A percentile compares a stretch with the other conserved stretches of the same genome.
These are phyloP conservation scores for Squalus acanthias DNA, from an alignment of 2,797 vertebrate species.

Conservation along the genomic window DNA sequence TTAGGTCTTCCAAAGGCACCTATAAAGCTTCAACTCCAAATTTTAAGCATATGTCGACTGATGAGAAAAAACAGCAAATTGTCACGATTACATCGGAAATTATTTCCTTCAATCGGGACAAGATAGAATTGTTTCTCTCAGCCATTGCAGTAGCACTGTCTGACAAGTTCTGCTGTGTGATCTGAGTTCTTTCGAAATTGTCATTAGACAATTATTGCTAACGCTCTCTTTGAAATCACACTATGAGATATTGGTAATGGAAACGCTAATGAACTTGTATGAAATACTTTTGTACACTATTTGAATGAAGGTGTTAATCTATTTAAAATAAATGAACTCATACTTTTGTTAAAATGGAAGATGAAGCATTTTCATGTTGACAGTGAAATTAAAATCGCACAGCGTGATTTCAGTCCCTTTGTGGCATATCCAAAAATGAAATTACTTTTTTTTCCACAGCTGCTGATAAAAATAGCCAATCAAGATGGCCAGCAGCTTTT, in stretches of 20 bases:
- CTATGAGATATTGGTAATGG: not conserved
- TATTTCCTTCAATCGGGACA: not conserved
- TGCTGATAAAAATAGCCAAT: not conserved
- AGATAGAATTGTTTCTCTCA: not conserved
- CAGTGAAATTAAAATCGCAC: not conserved
- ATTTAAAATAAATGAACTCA: not conserved
- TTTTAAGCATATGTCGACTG: not conserved
- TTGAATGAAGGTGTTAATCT: not conserved
- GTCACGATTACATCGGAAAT: not conserved
- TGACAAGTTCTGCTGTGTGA: not conserved
- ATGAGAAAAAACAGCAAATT: constrained; percentile 10
- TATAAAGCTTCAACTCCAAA: not conserved
- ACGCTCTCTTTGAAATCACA: not conserved
- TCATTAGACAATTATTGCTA: not conserved
- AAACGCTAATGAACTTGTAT: not conserved
- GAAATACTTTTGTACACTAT: not conserved
- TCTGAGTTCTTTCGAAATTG: not conserved
- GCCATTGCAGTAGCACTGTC: not conserved
- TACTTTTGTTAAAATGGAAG: not conserved
- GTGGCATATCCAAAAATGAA: not conserved
- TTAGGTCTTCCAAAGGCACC: not conserved
- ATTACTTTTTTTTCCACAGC: not conserved
- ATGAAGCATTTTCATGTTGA: not conserved
- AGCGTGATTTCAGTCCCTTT: not conserved
- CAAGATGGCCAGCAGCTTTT: not conserved